phyloP scores from a whole-genome alignment of 2,888 invertebrate genomes.

The Phyllotreta striolata region DNA sequence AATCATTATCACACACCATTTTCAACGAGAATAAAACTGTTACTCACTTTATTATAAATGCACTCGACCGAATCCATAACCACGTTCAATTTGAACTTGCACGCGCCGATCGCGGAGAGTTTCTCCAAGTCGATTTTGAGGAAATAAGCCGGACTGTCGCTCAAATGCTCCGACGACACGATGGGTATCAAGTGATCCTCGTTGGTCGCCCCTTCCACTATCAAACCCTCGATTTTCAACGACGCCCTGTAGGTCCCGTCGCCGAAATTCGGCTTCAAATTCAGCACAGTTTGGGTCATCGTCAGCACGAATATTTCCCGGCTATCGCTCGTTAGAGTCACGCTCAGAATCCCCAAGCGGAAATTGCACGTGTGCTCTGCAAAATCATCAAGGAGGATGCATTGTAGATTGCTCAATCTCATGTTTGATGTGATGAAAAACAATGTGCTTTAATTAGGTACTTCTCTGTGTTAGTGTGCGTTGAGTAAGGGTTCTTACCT shows the following conservation, averaged over 20 bases:
- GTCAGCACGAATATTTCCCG: constrained; percentile 77
- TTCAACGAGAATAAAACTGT: constrained; percentile 1
- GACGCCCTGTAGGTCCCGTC: constrained; percentile 49
- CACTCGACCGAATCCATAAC: constrained; percentile 78
- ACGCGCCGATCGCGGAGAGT: constrained; percentile 70
- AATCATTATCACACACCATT: constrained; percentile 7
- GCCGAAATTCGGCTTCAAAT: constrained; percentile 52
- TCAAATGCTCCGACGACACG: constrained; percentile 68
- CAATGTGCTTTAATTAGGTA: too few species aligned
- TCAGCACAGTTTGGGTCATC: constrained; percentile 70
- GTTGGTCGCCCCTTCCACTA: constrained; percentile 76
- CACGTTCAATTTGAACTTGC: constrained; percentile 70
- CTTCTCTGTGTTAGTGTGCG: constrained; percentile 28
- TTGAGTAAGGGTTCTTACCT: constrained; percentile 20
- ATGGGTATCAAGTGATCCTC: constrained; percentile 78
- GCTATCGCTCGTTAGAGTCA: constrained; percentile 72
- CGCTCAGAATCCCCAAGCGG: constrained; percentile 75
- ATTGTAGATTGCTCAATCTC: too few species aligned
- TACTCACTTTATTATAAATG: constrained; percentile 76
- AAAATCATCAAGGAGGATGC: constrained; percentile 7
- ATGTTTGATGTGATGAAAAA: too few species aligned
- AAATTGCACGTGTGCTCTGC: constrained; percentile 80
- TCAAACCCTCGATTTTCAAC: constrained; percentile 73
- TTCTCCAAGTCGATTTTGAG: constrained; percentile 79
- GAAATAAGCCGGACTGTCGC: constrained; percentile 72